Evolutionary conservation across 2,888 invertebrate species (phyloP).

Genomic region (Tanypteryx hageni): DNA sequence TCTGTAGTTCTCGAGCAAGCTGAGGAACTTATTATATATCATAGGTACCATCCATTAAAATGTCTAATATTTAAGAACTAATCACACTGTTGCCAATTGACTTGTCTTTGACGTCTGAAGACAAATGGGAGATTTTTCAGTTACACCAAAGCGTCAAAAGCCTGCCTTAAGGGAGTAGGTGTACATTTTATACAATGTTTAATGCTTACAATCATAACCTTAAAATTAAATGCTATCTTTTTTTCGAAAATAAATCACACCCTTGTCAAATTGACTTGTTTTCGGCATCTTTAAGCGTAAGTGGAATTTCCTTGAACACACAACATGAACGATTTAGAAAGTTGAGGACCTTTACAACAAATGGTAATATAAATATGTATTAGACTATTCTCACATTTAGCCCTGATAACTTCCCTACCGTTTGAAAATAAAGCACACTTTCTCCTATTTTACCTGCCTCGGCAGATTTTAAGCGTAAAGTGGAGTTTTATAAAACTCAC

Average conservation of each 20-base stretch:
- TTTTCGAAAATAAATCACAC: constrained; percentile 24
- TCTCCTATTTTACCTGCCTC: constrained; percentile 46
- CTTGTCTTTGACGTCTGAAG: not conserved
- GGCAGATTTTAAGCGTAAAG: constrained; percentile 50
- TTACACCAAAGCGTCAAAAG: not conserved
- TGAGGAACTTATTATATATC: not conserved
- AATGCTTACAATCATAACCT: not conserved
- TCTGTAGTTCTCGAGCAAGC: not conserved
- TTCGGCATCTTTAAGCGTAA: constrained; percentile 54
- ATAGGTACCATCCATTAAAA: not conserved
- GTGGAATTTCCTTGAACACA: constrained; percentile 31
- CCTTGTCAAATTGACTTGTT: constrained; percentile 40
- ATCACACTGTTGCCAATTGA: not conserved
- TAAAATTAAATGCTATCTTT: not conserved
- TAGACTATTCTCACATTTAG: not conserved
- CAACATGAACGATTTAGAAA: constrained; percentile 39
- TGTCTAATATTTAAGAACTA: not conserved
- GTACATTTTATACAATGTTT: not conserved
- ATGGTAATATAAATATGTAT: not conserved
- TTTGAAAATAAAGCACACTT: constrained; percentile 59
- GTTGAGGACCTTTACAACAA: constrained; percentile 31
- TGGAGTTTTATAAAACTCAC: constrained; percentile 43
- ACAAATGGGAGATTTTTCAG: not conserved
- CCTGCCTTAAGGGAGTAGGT: not conserved
- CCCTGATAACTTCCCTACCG: not conserved